Evolutionary conservation across 2,113 vertebrate genomes (phyloP), one percentile per base, ranked within the genome.

Genomic region (Natator depressus): DNA sequence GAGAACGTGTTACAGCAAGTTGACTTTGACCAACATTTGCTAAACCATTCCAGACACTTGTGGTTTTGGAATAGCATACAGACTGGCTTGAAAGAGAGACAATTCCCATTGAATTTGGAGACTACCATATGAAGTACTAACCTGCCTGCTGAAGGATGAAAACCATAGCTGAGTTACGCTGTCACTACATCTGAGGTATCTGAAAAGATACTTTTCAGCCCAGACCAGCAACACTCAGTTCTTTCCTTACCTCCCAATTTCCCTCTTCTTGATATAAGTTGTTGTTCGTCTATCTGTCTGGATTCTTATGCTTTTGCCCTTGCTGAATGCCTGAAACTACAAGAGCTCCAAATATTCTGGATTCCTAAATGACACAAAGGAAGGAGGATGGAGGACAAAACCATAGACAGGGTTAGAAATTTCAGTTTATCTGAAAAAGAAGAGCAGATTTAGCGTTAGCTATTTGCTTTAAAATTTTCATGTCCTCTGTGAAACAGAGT

Each of bases 341-440:
- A 87, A 42, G 55, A 90, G 31, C 54, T 92, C 42, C 9, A 0
- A 0, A 0, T 8, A 19, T 35, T 85, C 27, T 75, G 65, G 55
- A 54, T 54, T 89, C 93, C 84, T 59, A 59, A 59, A 27, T 82
- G n/a, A 65, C 12, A 69, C 80, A 7, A 42, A 42, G 42, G 42
- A 42, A 42, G 42, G 27, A 27, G 93, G 65, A 59, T 54, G 16
- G 31, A 91, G 42, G 91, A 85, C 22, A 90, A 93, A 93, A 13
- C n/a, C 51, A 89, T 27, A 84, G 22, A 80, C 57, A 88, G 20
- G 29, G 29, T 82, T 20, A 93, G 78, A 75, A 31, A 89, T 1
- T 90, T 51, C 80, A 31, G n/a, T 59, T 85, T 84, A 91, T 85
- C 89, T 93, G 90, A 84, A 93, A 86, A 87, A 14, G 76, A 93